Evolutionary conservation across 2,113 vertebrate species (phyloP), one percentile per base, ranked within the genome.

Genomic region (Podocnemis expansa): DNA sequence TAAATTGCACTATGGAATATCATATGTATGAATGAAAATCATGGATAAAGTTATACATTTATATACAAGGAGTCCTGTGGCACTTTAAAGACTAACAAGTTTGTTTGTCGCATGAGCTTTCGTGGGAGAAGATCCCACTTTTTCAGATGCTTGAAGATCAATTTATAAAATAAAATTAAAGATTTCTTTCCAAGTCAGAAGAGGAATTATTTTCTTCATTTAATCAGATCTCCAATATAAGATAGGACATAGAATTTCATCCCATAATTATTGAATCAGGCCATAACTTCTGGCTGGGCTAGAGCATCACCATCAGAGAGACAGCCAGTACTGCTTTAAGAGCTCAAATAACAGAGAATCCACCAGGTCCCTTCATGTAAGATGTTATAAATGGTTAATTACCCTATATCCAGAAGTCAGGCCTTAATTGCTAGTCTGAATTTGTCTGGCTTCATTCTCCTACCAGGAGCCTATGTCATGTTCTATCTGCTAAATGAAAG

Each of bases 251-350:
- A 5, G 4, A 3, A 25, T 7, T 8, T 80, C 16, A 9, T 17
- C 25, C 0, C 0, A 3, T 58, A 8, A 2, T 19, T 86, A 85
- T 54, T 1, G 2, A 17, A 29, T 54, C 76, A 41, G 73, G 41
- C 54, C 41, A n/a, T 10, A 3, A 58, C 75, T 92, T 90, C 81
- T 78, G 29, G 25, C 27, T 70, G 63, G 60, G 31, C 3, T 24
- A 47, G 22, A 25, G 9, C 25, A 38, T 41, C n/a, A 25, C 38
- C 1, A 9, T 38, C 70, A 75, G 88, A 54, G 88, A 76, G 43
- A 16, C 0, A 0, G 76, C 67, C 55, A 84, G 43, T 45, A 21
- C 3, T 1, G 6, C 27, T 55, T n/a, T n/a, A 67, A 2, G 78
- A 73, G 45, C 54, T 75, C 54, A 76, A 82, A 51, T 31, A 9